These are phyloP conservation scores for Ophion slaviceki DNA, from an alignment of 2,888 invertebrate species.

Conservation along the genomic window DNA sequence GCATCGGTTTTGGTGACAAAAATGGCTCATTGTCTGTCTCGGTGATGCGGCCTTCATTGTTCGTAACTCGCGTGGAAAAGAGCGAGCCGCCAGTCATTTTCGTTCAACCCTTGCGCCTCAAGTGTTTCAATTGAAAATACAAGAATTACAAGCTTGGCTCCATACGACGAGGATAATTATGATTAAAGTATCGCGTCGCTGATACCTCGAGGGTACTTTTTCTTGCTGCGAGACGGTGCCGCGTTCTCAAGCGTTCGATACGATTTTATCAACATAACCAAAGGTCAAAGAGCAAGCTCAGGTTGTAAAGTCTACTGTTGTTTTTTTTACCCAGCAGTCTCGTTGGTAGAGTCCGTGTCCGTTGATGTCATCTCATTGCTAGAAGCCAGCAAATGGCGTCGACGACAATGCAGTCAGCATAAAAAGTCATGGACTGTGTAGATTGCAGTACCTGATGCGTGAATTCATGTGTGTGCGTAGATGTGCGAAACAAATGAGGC, in stretches of 20 bases:
- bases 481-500: background rate
- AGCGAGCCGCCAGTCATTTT: background rate
- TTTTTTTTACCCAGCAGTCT: background rate
- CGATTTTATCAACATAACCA: background rate
- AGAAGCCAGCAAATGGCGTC: background rate
- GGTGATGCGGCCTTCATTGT: conserved; percentile 12
- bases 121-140: conserved; percentile 24
- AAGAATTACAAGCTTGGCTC: background rate
- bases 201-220: background rate
- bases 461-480: background rate
- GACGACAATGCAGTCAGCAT: background rate
- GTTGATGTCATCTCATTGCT: background rate
- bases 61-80: conserved; percentile 33
- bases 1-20: conserved; percentile 14
- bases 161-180: background rate
- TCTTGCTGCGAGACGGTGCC: background rate
- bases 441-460: background rate
- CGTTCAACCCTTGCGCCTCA: background rate
- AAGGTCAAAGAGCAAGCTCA: background rate
- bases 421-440: background rate
- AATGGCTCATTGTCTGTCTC: conserved; percentile 29
- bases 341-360: background rate
- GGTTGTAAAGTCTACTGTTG: background rate
- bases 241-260: conserved; percentile 4
- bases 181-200: background rate